Percentiles rank a stretch among this genome's conserved stretches.
Conservation (phyloP, 2,113 vertebrate species). For the Gambusia holbrooki region DNA sequence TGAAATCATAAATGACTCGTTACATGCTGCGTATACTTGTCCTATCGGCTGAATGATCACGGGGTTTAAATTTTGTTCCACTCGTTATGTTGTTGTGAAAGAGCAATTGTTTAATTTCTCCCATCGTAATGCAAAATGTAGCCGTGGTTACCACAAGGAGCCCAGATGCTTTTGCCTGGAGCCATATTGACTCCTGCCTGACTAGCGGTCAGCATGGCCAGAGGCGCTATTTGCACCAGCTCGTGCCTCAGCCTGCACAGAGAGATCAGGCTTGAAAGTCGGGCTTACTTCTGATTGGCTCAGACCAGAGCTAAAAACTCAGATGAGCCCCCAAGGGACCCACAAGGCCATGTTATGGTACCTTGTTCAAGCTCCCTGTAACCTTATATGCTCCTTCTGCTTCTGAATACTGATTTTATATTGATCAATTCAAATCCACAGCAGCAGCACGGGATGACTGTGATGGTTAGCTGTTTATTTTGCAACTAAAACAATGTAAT, state of each 20-base stretch:
- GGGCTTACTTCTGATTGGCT: slow-evolving; percentile 50
- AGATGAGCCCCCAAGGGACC: slow-evolving; percentile 19
- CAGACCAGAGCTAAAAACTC: slow-evolving; percentile 45
- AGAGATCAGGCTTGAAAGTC: slow-evolving; percentile 50
- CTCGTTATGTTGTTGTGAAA: slow-evolving; percentile 48
- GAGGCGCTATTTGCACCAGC: slow-evolving; percentile 51
- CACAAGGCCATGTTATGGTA: slow-evolving; percentile 42
- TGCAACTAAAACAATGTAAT: neutral
- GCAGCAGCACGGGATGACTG: slow-evolving; percentile 23
- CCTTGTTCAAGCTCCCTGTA: slow-evolving; percentile 27
- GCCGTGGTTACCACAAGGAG: slow-evolving; percentile 19
- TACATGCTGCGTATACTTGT: slow-evolving; percentile 1
- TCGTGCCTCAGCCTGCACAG: slow-evolving; percentile 54
- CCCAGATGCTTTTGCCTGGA: slow-evolving; percentile 65
- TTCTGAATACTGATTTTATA: slow-evolving; percentile 63
- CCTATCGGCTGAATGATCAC: slow-evolving; percentile 5
- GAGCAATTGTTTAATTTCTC: slow-evolving; percentile 33
- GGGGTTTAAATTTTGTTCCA: slow-evolving; percentile 24
- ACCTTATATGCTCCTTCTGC: slow-evolving; percentile 35
- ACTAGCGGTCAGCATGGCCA: slow-evolving; percentile 60
- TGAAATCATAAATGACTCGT: slow-evolving; percentile 4
- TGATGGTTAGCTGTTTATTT: neutral
- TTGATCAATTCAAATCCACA: slow-evolving; percentile 24
- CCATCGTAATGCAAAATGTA: slow-evolving; percentile 28
- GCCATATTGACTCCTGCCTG: slow-evolving; percentile 72